These are phyloP conservation scores for Drosophila guanche DNA, from an alignment of 1,140 invertebrate genomes.

Conservation along the genomic window DNA sequence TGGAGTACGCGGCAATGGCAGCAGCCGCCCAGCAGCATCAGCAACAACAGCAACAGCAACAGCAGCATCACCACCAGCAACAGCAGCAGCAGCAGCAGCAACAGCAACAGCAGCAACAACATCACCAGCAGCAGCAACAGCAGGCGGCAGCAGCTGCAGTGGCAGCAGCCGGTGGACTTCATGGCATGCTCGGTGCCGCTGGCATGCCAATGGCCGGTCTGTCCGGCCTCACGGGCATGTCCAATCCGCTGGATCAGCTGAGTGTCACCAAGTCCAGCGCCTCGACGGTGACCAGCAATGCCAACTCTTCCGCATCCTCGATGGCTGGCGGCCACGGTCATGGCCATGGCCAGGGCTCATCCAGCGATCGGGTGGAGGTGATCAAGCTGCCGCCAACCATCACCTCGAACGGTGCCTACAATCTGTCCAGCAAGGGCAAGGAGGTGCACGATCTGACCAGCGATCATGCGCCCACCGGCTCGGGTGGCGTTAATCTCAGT, in stretches of 20 bases:
- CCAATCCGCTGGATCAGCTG: conserved; percentile 58
- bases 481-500: conserved; percentile 78
- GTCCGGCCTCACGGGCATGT: conserved; percentile 31
- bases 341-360: conserved; percentile 46
- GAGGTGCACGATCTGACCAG: conserved; percentile 73
- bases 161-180: conserved; percentile 10
- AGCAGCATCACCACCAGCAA: conserved; percentile 40
- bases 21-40: conserved; percentile 77
- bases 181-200: conserved; percentile 67
- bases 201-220: conserved; percentile 51
- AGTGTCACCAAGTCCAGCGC: conserved; percentile 51
- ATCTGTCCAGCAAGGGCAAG: conserved; percentile 80
- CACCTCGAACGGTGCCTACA: conserved; percentile 82
- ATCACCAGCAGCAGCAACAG: conserved; percentile 57
- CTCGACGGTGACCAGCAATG: conserved; percentile 9
- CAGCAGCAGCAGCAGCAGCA: conserved; percentile 77
- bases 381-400: conserved; percentile 88
- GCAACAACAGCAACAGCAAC: conserved; percentile 52
- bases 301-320: conserved; percentile 30
- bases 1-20: conserved; percentile 84
- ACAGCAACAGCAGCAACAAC: conserved; percentile 56
- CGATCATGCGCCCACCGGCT: conserved; percentile 41
- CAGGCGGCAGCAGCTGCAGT: conserved; percentile 41
- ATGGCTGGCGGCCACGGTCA: conserved; percentile 9
- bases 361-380: conserved; percentile 88